Conservation (phyloP, 1,140 invertebrate genomes). For the Amphibalanus amphitrite region DNA sequence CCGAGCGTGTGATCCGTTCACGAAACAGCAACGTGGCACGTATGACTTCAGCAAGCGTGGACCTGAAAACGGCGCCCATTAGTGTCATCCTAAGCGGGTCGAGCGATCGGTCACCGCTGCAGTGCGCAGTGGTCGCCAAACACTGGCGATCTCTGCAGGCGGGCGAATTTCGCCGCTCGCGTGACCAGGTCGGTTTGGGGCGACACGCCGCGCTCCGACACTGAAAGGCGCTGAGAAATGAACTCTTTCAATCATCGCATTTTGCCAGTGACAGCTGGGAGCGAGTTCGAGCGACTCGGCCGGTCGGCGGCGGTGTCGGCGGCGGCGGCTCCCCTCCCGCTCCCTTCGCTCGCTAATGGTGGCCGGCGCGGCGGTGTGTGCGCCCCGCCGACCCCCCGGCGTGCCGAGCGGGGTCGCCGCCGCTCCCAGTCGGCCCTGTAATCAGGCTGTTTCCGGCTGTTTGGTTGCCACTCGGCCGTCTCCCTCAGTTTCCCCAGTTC, state of each 20-base stretch:
- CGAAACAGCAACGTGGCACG: no score
- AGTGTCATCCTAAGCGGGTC: background rate
- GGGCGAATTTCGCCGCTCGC: background rate
- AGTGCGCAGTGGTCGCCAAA: background rate
- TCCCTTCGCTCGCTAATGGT: background rate
- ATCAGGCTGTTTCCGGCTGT: background rate
- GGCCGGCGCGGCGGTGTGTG: background rate
- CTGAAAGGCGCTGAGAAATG: background rate
- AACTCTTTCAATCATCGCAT: slow-evolving; percentile 1
- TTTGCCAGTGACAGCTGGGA: background rate
- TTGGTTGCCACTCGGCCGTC: no score
- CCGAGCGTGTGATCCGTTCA: no score
- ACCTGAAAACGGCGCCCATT: background rate
- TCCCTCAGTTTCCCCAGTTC: no score
- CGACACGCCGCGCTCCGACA: background rate
- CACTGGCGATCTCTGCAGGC: background rate
- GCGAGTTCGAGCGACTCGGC: background rate
- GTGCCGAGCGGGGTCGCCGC: background rate
- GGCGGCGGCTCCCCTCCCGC: no score
- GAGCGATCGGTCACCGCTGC: background rate
- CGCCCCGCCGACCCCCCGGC: no score
- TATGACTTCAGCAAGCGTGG: background rate
- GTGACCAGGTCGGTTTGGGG: background rate
- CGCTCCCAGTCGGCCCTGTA: background rate
- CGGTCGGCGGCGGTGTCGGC: background rate